Evolutionary conservation across 2,888 invertebrate genomes (phyloP).

Genomic region (Ichneumoninae sp.): DNA sequence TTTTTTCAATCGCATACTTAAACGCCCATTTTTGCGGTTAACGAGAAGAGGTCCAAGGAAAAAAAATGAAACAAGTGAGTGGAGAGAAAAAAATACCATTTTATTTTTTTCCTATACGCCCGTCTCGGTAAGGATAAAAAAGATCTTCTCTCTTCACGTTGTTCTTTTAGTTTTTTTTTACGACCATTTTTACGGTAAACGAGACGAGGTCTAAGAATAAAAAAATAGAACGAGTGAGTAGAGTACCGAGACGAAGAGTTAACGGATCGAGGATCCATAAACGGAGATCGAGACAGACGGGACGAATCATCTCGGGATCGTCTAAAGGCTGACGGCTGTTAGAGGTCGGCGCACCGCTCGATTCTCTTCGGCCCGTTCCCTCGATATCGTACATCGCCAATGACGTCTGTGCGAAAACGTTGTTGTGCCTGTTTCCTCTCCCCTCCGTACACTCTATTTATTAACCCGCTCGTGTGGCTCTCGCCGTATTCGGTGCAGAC

Average conservation of each 20-base stretch:
- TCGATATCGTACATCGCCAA: slow-evolving; percentile 4
- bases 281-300: slow-evolving; percentile 38
- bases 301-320: slow-evolving; percentile 22
- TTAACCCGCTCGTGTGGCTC: not conserved
- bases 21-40: too few species aligned
- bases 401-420: not conserved
- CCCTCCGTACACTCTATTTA: slow-evolving; percentile 12
- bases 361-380: slow-evolving; percentile 23
- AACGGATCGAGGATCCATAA: slow-evolving; percentile 55
- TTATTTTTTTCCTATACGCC: not conserved
- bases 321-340: not conserved
- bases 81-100: too few species aligned
- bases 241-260: slow-evolving; percentile 20
- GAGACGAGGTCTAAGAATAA: not conserved
- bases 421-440: not conserved
- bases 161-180: not conserved
- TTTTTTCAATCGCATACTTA: too few species aligned
- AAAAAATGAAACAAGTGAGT: too few species aligned
- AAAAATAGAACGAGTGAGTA: not conserved
- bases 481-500: slow-evolving; percentile 6
- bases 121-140: not conserved
- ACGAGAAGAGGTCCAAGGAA: too few species aligned
- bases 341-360: slow-evolving; percentile 51
- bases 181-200: not conserved
- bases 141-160: slow-evolving; percentile 1